phyloP scores from a whole-genome alignment of 2,888 invertebrate species.

The Cryptocheilus praepositus region DNA sequence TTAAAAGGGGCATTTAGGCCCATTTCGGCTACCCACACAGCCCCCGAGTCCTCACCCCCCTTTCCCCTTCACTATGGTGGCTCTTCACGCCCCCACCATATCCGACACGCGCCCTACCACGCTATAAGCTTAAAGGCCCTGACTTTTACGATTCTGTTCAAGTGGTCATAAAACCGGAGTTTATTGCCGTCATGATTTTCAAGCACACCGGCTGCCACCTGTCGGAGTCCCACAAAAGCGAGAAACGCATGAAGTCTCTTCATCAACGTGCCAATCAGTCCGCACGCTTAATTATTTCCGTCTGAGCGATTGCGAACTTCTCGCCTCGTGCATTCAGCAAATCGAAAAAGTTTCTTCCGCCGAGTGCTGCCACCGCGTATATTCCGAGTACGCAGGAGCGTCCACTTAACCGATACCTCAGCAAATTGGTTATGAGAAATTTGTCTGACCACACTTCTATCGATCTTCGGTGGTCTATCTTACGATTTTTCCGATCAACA shows the following conservation, averaged over 20 bases:
- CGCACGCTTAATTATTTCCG: slow-evolving; percentile 3
- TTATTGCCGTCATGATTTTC: slow-evolving; percentile 77
- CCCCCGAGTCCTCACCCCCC: slow-evolving; percentile 46
- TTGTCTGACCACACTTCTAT: no score
- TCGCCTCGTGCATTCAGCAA: no score
- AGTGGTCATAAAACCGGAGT: slow-evolving; percentile 79
- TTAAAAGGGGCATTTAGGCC: slow-evolving; percentile 71
- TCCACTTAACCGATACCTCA: no score
- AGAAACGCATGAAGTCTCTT: slow-evolving; percentile 59
- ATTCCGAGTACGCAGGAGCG: no score
- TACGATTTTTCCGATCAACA: no score
- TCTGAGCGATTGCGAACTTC: not conserved
- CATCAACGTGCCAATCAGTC: slow-evolving; percentile 20
- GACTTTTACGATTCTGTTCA: slow-evolving; percentile 79
- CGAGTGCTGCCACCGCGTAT: no score
- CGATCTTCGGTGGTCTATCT: no score
- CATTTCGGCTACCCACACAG: slow-evolving; percentile 66
- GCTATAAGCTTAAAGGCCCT: slow-evolving; percentile 73
- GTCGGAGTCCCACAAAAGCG: slow-evolving; percentile 71
- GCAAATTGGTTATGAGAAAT: no score
- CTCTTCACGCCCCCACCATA: slow-evolving; percentile 70
- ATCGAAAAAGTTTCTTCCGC: no score
- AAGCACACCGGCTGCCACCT: slow-evolving; percentile 74
- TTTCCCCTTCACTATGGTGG: slow-evolving; percentile 39
- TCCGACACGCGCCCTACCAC: slow-evolving; percentile 73